Conservation (phyloP, 2,888 invertebrate species). For the Hirtodrosophila cameraria region DNA sequence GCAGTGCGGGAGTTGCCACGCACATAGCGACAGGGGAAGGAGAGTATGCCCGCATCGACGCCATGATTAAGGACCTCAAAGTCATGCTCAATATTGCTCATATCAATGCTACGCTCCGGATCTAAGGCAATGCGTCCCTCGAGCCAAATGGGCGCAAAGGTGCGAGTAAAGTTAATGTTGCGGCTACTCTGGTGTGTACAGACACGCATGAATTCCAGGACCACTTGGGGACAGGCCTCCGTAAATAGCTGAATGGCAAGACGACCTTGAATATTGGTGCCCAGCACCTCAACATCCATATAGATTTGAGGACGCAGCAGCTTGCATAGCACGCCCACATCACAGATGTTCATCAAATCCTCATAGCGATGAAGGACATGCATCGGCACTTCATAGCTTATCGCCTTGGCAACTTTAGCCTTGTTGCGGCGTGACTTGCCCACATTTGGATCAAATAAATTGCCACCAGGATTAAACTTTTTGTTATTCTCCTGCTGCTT, state of each 20-base stretch:
- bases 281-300: slow-evolving; percentile 70
- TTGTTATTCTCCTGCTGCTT: slow-evolving; percentile 56
- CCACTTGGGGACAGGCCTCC: slow-evolving; percentile 81
- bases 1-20: slow-evolving; percentile 65
- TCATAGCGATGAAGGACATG: slow-evolving; percentile 77
- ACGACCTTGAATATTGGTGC: slow-evolving; percentile 66
- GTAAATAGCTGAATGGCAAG: slow-evolving; percentile 78
- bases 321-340: slow-evolving; percentile 62
- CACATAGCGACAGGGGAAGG: slow-evolving; percentile 80
- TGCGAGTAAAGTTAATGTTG: slow-evolving; percentile 67
- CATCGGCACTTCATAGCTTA: slow-evolving; percentile 67
- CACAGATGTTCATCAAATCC: slow-evolving; percentile 55
- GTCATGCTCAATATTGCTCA: slow-evolving; percentile 73
- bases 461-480: slow-evolving; percentile 51
- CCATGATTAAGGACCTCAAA: slow-evolving; percentile 80
- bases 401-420: slow-evolving; percentile 8
- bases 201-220: slow-evolving; percentile 76
- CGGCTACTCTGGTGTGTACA: slow-evolving; percentile 52
- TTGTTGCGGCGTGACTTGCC: slow-evolving; percentile 35
- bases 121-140: slow-evolving; percentile 70
- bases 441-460: slow-evolving; percentile 53
- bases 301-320: slow-evolving; percentile 80
- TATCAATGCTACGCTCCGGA: slow-evolving; percentile 45
- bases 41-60: slow-evolving; percentile 72
- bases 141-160: slow-evolving; percentile 78